Percentiles rank a stretch among this genome's conserved stretches.
These are phyloP conservation scores for Promerops cafer DNA, from an alignment of 2,113 vertebrate species.

Conservation along the genomic window DNA sequence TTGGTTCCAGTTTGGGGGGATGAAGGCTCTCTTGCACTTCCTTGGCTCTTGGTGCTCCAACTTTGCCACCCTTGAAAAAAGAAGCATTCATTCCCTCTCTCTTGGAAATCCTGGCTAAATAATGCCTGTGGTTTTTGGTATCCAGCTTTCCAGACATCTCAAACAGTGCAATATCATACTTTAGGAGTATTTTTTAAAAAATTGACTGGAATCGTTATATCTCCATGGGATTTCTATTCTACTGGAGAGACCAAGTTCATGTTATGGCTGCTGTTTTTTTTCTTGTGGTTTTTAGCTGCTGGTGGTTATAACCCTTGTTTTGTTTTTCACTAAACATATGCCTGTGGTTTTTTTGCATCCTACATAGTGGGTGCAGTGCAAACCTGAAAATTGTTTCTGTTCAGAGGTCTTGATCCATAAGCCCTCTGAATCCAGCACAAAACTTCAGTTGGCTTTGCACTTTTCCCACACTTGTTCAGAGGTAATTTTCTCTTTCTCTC, in stretches of 20 bases:
- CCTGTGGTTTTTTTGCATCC: background rate
- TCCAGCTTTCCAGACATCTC: background rate
- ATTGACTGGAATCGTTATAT: accelerated
- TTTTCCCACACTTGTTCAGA: background rate
- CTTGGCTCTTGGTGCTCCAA: background rate
- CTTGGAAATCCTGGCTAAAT: background rate
- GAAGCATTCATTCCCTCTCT: background rate
- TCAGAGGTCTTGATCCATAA: background rate
- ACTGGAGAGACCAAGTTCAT: background rate
- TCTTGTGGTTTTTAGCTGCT: background rate
- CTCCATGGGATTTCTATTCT: background rate
- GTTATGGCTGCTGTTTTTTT: background rate
- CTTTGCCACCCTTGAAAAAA: background rate
- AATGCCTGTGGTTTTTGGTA: background rate
- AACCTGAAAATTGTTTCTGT: background rate
- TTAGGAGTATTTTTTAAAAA: background rate
- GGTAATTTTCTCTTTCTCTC: background rate
- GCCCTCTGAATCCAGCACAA: background rate
- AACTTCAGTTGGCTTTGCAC: background rate
- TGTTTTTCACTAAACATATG: background rate
- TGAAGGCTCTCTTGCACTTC: background rate
- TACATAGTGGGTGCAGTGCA: background rate
- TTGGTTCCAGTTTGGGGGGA: background rate
- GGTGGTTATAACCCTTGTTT: background rate
- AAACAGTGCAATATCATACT: background rate